A percentile compares a stretch with the other conserved stretches of the same genome.
Conservation (phyloP, 1,140 invertebrate genomes). For the Papilio aristodemus region DNA sequence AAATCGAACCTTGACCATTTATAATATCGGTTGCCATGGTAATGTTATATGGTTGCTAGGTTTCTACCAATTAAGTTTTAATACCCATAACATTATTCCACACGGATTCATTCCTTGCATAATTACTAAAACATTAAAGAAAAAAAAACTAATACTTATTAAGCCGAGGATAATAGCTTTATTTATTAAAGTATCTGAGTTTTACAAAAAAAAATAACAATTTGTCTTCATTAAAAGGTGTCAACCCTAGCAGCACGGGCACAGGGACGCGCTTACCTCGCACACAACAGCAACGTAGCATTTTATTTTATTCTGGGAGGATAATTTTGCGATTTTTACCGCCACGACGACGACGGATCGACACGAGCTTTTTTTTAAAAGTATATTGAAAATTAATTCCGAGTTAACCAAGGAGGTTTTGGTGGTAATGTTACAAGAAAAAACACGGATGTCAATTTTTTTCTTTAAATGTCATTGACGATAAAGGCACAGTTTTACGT, state of each 20-base stretch:
- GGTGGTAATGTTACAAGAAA: neutral
- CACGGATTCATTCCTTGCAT: too few species aligned
- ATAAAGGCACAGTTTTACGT: neutral
- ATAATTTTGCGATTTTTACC: slow-evolving; percentile 67
- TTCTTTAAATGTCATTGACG: neutral
- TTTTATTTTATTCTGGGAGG: slow-evolving; percentile 58
- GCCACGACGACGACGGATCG: slow-evolving; percentile 34
- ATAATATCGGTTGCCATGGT: too few species aligned
- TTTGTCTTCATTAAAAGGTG: neutral
- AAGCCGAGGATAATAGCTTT: too few species aligned
- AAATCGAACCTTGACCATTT: too few species aligned
- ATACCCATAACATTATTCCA: too few species aligned
- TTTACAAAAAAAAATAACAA: neutral
- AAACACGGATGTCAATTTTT: neutral
- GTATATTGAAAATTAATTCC: slow-evolving; percentile 18
- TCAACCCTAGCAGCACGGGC: slow-evolving; percentile 21
- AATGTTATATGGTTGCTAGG: too few species aligned
- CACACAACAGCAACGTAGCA: slow-evolving; percentile 43
- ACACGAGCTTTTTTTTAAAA: slow-evolving; percentile 39
- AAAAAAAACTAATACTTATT: too few species aligned
- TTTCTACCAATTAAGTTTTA: too few species aligned
- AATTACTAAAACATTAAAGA: too few species aligned
- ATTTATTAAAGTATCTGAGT: neutral
- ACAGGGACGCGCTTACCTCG: slow-evolving; percentile 45
- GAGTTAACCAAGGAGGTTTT: neutral